Evolutionary conservation across 2,113 vertebrate species (phyloP).

Genomic region (Trogon melanurus): DNA sequence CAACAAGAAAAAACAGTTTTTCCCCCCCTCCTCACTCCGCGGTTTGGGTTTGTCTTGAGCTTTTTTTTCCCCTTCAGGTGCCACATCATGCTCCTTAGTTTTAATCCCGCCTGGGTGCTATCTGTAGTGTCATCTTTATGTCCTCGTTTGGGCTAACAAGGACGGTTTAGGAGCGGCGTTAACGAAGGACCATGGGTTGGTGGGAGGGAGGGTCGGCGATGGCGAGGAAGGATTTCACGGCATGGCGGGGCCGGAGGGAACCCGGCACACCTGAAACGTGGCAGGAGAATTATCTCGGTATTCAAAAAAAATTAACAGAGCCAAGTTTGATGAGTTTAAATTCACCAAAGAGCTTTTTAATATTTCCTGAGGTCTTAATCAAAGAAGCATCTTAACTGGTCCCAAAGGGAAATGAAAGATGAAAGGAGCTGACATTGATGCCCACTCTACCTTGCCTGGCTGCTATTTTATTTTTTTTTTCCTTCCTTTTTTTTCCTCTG

Average conservation of each 20-base stretch:
- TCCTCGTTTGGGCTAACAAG: conserved; percentile 16
- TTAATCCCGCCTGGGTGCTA: neutral
- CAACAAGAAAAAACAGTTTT: neutral
- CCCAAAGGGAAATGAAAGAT: conserved; percentile 75
- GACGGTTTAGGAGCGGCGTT: conserved; percentile 7
- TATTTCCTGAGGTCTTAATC: conserved; percentile 80
- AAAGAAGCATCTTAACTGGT: conserved; percentile 78
- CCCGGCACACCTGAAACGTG: conserved; percentile 15
- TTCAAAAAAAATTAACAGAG: conserved; percentile 70
- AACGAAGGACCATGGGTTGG: conserved; percentile 55
- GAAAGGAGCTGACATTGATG: conserved; percentile 73
- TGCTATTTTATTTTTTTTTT: neutral
- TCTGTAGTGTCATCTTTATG: neutral
- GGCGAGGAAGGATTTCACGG: no score
- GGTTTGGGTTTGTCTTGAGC: no score
- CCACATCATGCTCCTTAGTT: neutral
- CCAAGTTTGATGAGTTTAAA: conserved; percentile 74
- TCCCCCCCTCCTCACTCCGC: no score
- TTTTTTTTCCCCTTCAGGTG: neutral
- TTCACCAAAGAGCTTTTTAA: conserved; percentile 75
- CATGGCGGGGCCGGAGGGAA: conserved; percentile 53
- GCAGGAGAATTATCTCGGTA: conserved; percentile 51
- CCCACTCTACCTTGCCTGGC: conserved; percentile 67
- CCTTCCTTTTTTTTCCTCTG: neutral
- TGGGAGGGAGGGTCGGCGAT: conserved; percentile 33